A percentile compares a stretch with the other conserved stretches of the same genome.
Conservation (phyloP, 2,797 vertebrate species). For the Nasua narica region DNA sequence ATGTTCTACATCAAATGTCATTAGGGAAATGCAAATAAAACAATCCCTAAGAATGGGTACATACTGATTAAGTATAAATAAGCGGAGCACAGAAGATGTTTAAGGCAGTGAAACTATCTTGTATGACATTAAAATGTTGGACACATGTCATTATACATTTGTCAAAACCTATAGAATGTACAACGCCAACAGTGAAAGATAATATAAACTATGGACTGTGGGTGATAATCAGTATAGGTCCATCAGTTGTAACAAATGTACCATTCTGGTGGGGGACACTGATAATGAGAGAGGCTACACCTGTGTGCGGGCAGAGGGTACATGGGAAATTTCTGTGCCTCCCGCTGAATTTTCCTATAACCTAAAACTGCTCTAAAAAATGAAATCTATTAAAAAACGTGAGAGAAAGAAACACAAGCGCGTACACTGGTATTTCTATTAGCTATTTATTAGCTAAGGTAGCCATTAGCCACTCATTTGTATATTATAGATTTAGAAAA, state of each 20-base stretch:
- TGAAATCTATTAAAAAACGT: background rate
- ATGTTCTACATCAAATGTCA: background rate
- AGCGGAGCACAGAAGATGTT: background rate
- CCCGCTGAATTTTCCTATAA: background rate
- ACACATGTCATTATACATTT: background rate
- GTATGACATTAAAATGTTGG: background rate
- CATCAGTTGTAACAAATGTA: background rate
- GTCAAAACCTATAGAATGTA: background rate
- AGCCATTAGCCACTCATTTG: background rate
- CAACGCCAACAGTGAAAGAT: background rate
- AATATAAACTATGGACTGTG: background rate
- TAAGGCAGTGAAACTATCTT: background rate
- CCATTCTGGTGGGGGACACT: background rate
- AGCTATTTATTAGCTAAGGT: background rate
- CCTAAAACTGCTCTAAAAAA: background rate
- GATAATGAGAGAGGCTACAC: background rate
- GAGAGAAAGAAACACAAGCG: background rate
- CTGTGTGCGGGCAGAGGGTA: background rate
- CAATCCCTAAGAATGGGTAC: background rate
- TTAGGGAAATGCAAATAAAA: background rate
- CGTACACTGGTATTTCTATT: constrained; percentile 4
- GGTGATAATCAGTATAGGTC: background rate
- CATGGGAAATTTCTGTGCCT: background rate
- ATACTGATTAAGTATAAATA: background rate
- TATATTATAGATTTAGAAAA: constrained; percentile 37